Percentiles rank a stretch among this genome's conserved stretches.
phyloP scores from a whole-genome alignment of 2,113 vertebrate genomes.

The Enhydra lutris region DNA sequence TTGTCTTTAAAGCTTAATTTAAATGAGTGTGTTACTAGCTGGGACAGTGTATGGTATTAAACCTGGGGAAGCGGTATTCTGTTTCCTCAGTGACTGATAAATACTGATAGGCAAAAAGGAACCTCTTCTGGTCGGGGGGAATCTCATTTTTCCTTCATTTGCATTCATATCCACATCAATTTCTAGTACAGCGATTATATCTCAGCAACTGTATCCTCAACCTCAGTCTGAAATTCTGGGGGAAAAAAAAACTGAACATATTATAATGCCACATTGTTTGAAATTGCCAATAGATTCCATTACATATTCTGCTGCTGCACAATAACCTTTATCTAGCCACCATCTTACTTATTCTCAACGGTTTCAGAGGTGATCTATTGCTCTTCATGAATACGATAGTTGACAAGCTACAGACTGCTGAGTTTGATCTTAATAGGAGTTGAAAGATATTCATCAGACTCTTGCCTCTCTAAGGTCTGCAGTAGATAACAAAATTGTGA shows the following conservation, averaged over 20 bases:
- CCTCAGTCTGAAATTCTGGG: neutral
- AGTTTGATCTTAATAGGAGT: slow-evolving; percentile 69
- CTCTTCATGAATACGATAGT: slow-evolving; percentile 56
- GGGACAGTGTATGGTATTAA: neutral
- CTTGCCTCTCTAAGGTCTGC: slow-evolving; percentile 34
- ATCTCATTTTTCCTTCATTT: slow-evolving; percentile 57
- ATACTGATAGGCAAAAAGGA: neutral
- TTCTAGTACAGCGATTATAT: slow-evolving; percentile 64
- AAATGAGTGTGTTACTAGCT: slow-evolving; percentile 60
- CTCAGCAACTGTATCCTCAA: slow-evolving; percentile 48
- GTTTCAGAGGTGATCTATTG: slow-evolving; percentile 63
- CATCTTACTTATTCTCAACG: slow-evolving; percentile 48
- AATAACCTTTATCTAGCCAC: slow-evolving; percentile 58
- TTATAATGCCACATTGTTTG: slow-evolving; percentile 51
- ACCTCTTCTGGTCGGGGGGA: slow-evolving; percentile 17
- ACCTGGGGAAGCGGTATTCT: neutral
- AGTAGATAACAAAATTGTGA: slow-evolving; percentile 61
- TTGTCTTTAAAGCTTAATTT: slow-evolving; percentile 72
- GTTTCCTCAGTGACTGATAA: neutral
- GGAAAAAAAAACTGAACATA: slow-evolving; percentile 10
- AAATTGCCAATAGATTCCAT: slow-evolving; percentile 45
- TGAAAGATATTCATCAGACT: slow-evolving; percentile 67
- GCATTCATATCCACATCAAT: slow-evolving; percentile 35
- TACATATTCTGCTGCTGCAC: slow-evolving; percentile 18
- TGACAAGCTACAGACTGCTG: slow-evolving; percentile 60